A percentile compares a stretch with the other conserved stretches of the same genome.
phyloP scores from a whole-genome alignment of 2,797 vertebrate genomes.

The Lutra lutra region DNA sequence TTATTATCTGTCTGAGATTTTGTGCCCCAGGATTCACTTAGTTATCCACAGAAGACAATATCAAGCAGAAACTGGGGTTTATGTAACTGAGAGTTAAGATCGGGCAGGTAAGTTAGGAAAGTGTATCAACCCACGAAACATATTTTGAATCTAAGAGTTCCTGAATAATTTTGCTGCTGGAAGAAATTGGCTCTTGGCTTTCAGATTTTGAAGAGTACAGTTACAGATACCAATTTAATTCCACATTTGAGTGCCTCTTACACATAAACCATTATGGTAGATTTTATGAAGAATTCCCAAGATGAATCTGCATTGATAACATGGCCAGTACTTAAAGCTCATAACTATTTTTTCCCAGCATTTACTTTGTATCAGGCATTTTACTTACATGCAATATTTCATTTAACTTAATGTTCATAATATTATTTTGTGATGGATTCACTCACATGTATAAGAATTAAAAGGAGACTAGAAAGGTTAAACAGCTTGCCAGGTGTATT shows the following conservation, averaged over 20 bases:
- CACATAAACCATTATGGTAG: background rate
- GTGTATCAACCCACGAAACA: background rate
- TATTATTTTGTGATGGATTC: background rate
- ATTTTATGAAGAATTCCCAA: background rate
- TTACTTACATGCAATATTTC: background rate
- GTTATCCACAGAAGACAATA: constrained; percentile 10
- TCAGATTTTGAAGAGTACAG: background rate
- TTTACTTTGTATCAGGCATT: background rate
- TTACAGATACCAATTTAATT: constrained; percentile 12
- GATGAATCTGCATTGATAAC: background rate
- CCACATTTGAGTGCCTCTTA: background rate
- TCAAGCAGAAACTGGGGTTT: background rate
- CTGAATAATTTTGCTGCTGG: background rate
- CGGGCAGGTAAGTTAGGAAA: background rate
- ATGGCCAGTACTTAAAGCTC: background rate
- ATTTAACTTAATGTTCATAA: background rate
- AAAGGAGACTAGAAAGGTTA: background rate
- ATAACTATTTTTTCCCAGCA: background rate
- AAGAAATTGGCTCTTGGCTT: constrained; percentile 33
- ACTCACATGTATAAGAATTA: background rate
- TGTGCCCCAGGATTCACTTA: background rate
- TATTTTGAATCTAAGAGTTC: background rate
- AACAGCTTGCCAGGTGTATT: background rate
- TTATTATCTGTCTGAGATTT: background rate
- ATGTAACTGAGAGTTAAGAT: constrained; percentile 3